Conservation (phyloP, 2,113 vertebrate species). For the Notechis scutatus region DNA sequence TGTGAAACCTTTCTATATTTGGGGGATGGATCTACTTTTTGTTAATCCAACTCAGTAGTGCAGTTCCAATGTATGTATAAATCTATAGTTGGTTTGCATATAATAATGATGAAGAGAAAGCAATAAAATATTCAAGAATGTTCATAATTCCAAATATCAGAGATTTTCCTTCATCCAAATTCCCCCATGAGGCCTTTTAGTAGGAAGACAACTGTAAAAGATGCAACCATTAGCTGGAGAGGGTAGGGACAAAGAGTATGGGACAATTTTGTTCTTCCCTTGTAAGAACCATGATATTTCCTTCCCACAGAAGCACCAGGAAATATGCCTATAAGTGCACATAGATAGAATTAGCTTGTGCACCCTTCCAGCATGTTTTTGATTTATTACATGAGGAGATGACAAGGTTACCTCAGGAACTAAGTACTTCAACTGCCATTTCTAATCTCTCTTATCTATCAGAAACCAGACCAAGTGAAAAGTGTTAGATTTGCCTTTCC, state of each 20-base stretch:
- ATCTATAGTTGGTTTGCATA: background rate
- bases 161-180: background rate
- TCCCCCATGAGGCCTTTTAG: background rate
- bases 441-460: slow-evolving; percentile 15
- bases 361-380: slow-evolving; percentile 2
- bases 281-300: background rate
- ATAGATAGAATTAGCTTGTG: slow-evolving; percentile 18
- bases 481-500: slow-evolving; percentile 40
- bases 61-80: background rate
- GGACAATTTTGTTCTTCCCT: background rate
- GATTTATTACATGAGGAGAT: slow-evolving; percentile 16
- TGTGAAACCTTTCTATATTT: background rate
- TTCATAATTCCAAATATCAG: background rate
- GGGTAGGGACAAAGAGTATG: background rate
- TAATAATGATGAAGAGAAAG: background rate
- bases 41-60: background rate
- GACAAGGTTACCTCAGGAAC: slow-evolving; percentile 27
- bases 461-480: slow-evolving; percentile 24
- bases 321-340: slow-evolving; percentile 8
- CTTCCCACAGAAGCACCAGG: background rate
- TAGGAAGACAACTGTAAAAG: background rate
- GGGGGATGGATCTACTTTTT: background rate
- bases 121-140: background rate
- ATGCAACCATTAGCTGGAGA: background rate
- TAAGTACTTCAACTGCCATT: slow-evolving; percentile 21